Conservation (phyloP, 2,888 invertebrate genomes). For the Caradrina clavipalpis region DNA sequence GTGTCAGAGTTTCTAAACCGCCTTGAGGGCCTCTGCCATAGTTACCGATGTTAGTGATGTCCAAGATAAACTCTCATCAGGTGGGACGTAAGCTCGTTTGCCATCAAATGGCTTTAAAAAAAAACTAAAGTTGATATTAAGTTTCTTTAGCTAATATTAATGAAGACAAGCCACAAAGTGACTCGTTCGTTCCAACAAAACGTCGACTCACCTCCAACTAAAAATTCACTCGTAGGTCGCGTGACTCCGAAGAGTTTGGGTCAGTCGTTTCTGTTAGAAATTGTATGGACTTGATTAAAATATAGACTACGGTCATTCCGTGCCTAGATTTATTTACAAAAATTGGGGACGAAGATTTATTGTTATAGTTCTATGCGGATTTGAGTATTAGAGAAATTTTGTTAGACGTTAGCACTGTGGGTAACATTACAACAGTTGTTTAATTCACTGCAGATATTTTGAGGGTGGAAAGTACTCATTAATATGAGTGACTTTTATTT, state of each 20-base stretch:
- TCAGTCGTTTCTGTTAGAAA: conserved; percentile 45
- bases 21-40: too few species aligned
- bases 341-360: conserved; percentile 38
- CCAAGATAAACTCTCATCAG: too few species aligned
- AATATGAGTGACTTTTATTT: too few species aligned
- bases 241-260: conserved; percentile 56
- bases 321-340: conserved; percentile 48
- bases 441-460: too few species aligned
- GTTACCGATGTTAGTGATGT: too few species aligned
- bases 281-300: conserved; percentile 49
- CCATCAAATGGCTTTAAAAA: too few species aligned
- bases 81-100: too few species aligned
- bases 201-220: conserved; percentile 34
- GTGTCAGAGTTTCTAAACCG: too few species aligned
- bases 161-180: conserved; percentile 10
- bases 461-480: too few species aligned
- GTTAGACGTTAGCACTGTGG: neutral
- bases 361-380: conserved; percentile 45
- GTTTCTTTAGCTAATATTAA: conserved; percentile 7
- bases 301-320: conserved; percentile 42
- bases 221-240: conserved; percentile 35
- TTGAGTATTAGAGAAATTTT: conserved; percentile 31
- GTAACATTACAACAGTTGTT: too few species aligned
- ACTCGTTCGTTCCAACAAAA: conserved; percentile 22
- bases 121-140: too few species aligned